phyloP scores from a whole-genome alignment of 2,797 vertebrate genomes.

The Hydrocynus forskahlii region DNA sequence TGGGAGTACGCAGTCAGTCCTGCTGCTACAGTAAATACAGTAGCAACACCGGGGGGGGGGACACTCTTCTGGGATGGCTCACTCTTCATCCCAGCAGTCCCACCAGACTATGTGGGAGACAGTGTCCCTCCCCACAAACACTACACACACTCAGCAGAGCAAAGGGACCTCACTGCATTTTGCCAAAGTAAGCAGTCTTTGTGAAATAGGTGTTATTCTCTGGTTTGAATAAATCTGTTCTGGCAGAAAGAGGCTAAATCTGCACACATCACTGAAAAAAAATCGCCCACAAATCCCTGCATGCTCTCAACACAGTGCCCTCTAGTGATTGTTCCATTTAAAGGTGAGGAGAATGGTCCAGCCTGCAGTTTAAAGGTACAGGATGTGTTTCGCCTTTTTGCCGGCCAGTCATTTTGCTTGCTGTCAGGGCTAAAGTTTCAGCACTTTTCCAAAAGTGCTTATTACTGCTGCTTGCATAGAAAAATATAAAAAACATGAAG shows the following conservation, averaged over 20 bases:
- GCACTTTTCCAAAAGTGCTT: no score
- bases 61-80: not conserved
- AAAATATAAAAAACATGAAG: no score
- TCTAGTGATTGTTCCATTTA: constrained; percentile 51
- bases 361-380: not conserved
- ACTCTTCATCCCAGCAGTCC: constrained; percentile 25
- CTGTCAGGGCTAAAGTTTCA: no score
- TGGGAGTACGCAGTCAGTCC: not conserved
- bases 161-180: not conserved
- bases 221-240: not conserved
- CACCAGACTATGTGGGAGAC: constrained; percentile 1
- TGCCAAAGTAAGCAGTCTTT: constrained; percentile 9
- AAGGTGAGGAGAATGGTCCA: not conserved
- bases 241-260: not conserved
- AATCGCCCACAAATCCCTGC: not conserved
- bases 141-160: constrained; percentile 1
- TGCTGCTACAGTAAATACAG: constrained; percentile 29
- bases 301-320: constrained; percentile 53
- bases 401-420: not conserved
- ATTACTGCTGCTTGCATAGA: no score
- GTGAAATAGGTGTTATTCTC: not conserved
- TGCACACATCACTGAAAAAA: not conserved
- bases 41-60: constrained; percentile 3
- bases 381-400: not conserved
- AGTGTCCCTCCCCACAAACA: not conserved